Conservation (phyloP, 1,140 invertebrate genomes). For the Hesperophylax magnus region DNA sequence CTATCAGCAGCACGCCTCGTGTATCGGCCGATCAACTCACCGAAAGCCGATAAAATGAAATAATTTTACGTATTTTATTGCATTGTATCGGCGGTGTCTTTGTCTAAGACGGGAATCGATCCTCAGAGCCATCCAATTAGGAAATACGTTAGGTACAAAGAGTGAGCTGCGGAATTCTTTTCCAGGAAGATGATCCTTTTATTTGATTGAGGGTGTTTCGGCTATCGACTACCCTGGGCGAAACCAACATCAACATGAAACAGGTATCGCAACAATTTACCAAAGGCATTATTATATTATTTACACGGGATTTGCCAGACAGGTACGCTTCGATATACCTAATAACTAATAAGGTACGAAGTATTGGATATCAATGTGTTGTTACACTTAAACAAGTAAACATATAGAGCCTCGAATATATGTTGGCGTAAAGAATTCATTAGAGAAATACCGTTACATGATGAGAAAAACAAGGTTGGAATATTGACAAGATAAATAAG, state of each 20-base stretch:
- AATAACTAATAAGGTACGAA: no score
- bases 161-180: slow-evolving; percentile 7
- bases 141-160: slow-evolving; percentile 4
- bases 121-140: slow-evolving; percentile 16
- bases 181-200: slow-evolving; percentile 27
- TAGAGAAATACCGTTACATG: no score
- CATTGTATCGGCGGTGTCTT: background rate
- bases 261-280: background rate
- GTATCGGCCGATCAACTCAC: background rate
- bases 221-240: slow-evolving; percentile 13
- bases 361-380: no score
- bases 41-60: background rate
- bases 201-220: slow-evolving; percentile 19
- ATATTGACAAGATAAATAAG: no score
- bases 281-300: background rate
- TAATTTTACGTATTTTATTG: slow-evolving; percentile 7
- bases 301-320: background rate
- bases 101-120: background rate
- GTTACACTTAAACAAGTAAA: no score
- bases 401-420: no score
- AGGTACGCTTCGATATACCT: background rate
- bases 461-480: no score
- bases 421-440: no score
- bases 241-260: slow-evolving; percentile 1
- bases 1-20: no score